Percentiles rank a stretch among this genome's conserved stretches.
These are phyloP conservation scores for Rotaria macrura DNA, from an alignment of 2,888 invertebrate genomes.

Conservation along the genomic window DNA sequence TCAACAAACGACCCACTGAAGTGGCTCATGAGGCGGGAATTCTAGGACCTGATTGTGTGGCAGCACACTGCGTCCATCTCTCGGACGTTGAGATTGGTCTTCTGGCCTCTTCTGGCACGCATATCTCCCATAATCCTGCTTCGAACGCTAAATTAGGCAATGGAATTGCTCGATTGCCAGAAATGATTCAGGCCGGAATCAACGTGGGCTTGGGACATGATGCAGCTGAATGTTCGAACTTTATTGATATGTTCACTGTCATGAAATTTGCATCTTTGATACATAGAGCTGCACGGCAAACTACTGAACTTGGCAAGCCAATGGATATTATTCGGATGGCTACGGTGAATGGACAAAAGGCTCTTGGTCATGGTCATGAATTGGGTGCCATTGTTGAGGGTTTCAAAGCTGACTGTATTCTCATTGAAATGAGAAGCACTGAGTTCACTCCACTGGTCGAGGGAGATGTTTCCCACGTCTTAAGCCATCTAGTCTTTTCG, in stretches of 20 bases:
- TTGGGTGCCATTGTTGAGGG: not conserved
- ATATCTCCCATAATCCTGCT: not conserved
- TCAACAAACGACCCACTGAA: not conserved
- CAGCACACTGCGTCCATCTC: not conserved
- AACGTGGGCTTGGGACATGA: not conserved
- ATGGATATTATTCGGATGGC: not conserved
- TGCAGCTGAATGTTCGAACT: not conserved
- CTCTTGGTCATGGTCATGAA: not conserved
- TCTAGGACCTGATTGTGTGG: not conserved
- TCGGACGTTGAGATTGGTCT: not conserved
- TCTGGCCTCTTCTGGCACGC: not conserved
- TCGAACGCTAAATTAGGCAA: not conserved
- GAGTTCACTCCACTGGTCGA: not conserved
- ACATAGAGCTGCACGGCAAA: not conserved
- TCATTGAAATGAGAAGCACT: not conserved
- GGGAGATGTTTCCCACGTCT: not conserved
- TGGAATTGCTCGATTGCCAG: not conserved
- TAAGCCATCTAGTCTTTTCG: not conserved
- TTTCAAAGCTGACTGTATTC: not conserved
- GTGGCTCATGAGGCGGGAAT: not conserved
- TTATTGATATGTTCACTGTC: not conserved
- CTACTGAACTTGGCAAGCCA: not conserved
- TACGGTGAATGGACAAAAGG: not conserved
- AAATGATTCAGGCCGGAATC: not conserved
- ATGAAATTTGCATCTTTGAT: not conserved